These are phyloP conservation scores for Polia nebulosa DNA, from an alignment of 2,888 invertebrate species.

Conservation along the genomic window DNA sequence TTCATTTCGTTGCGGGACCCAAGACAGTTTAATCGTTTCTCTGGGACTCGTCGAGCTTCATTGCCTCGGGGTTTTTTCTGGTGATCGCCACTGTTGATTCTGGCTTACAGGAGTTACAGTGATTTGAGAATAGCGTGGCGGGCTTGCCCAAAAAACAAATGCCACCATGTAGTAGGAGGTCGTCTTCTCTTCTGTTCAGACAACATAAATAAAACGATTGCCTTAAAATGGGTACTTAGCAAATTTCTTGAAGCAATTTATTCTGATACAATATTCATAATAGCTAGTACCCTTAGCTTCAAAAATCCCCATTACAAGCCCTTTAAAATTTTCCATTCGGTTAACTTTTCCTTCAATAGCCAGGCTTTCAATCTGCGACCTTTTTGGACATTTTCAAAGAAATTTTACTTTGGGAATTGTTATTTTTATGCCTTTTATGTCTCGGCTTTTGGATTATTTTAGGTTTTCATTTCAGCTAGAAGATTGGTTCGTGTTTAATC, in stretches of 20 bases:
- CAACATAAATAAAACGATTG: too few relatives aligned
- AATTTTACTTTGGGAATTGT: constrained; percentile 33
- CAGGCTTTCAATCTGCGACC: constrained; percentile 40
- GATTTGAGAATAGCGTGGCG: too few relatives aligned
- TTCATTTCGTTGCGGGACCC: too few relatives aligned
- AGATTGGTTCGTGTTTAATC: constrained; percentile 10
- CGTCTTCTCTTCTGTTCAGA: too few relatives aligned
- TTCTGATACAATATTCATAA: constrained; percentile 7
- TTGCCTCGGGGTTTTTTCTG: too few relatives aligned
- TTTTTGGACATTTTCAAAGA: constrained; percentile 24
- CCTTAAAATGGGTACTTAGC: too few relatives aligned
- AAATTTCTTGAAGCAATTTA: not conserved
- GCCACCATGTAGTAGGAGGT: too few relatives aligned
- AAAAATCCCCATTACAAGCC: constrained; percentile 24
- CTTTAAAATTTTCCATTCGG: constrained; percentile 49
- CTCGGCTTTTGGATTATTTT: constrained; percentile 7
- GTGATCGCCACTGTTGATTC: too few relatives aligned
- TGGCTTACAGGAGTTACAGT: too few relatives aligned
- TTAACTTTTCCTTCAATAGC: constrained; percentile 42
- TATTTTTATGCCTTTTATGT: constrained; percentile 31
- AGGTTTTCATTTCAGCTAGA: not conserved
- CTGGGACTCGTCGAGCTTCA: too few relatives aligned
- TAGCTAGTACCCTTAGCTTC: not conserved
- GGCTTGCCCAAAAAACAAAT: too few relatives aligned
- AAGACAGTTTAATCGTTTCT: too few relatives aligned